Evolutionary conservation across 2,113 vertebrate species (phyloP).

Genomic region (Smithornis capensis): DNA sequence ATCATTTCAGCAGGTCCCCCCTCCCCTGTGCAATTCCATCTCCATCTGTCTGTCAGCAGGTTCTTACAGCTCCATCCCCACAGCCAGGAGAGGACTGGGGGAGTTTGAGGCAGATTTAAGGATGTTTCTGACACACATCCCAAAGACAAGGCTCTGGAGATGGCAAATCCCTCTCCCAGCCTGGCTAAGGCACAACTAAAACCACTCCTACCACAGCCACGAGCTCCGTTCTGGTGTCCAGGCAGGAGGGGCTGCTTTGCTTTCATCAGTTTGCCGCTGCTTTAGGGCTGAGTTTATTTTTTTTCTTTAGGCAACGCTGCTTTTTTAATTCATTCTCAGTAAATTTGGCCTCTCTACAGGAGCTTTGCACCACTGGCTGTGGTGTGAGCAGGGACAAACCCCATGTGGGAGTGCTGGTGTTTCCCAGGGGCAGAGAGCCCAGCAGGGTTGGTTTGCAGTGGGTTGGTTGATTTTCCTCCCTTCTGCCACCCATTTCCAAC

Average conservation of each 20-base stretch:
- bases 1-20: slow-evolving; percentile 72
- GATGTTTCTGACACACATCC: slow-evolving; percentile 66
- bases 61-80: slow-evolving; percentile 62
- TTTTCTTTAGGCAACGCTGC: background rate
- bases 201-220: background rate
- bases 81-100: background rate
- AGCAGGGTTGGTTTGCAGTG: background rate
- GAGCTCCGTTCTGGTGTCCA: background rate
- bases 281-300: background rate
- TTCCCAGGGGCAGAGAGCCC: background rate
- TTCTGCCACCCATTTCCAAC: background rate
- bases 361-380: fast-evolving
- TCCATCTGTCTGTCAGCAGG: slow-evolving; percentile 87
- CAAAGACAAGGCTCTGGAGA: slow-evolving; percentile 64
- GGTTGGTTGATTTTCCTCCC: background rate
- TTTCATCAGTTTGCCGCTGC: background rate
- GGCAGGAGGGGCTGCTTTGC: background rate
- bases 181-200: slow-evolving; percentile 16
- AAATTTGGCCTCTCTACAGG: background rate
- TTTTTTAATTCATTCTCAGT: background rate
- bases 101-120: slow-evolving; percentile 60
- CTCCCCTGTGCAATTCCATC: slow-evolving; percentile 83
- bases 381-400: background rate
- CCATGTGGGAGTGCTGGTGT: fast-evolving
- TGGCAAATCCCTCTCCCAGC: slow-evolving; percentile 58